A percentile compares a stretch with the other conserved stretches of the same genome.
Evolutionary conservation across 2,113 vertebrate species (phyloP).

Genomic region (Scomber colias): DNA sequence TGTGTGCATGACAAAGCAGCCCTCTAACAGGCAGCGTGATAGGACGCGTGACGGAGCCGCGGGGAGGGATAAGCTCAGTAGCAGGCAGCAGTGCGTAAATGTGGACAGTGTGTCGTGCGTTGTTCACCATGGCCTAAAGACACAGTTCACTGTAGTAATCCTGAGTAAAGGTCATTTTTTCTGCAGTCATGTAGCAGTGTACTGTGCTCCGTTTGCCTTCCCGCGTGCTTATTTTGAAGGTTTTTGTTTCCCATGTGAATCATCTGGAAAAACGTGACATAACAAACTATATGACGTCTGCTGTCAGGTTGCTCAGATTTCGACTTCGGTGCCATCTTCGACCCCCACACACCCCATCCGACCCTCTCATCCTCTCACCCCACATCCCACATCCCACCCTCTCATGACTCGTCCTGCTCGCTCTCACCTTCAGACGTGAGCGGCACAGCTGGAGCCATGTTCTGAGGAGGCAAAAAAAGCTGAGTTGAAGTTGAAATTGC

Average conservation of each 20-base stretch:
- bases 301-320: background rate
- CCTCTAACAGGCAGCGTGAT: constrained; percentile 30
- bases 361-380: background rate
- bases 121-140: constrained; percentile 59
- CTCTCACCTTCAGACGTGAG: constrained; percentile 60
- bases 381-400: too few relatives aligned
- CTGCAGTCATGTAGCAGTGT: constrained; percentile 34
- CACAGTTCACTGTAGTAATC: constrained; percentile 73
- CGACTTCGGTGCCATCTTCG: constrained; percentile 12
- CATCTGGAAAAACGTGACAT: background rate
- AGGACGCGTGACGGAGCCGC: constrained; percentile 4
- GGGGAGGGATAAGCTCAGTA: constrained; percentile 46
- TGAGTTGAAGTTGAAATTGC: constrained; percentile 67
- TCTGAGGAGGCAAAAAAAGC: constrained; percentile 48
- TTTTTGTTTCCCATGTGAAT: constrained; percentile 17
- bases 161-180: constrained; percentile 72
- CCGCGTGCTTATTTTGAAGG: constrained; percentile 26
- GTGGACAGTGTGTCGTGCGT: constrained; percentile 64
- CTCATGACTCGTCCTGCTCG: background rate
- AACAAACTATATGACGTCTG: background rate
- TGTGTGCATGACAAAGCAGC: constrained; percentile 32
- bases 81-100: constrained; percentile 49
- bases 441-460: constrained; percentile 38
- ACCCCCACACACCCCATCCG: background rate
- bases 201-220: background rate